A percentile compares a stretch with the other conserved stretches of the same genome.
These are phyloP conservation scores for Caenorhabditis sulstoni DNA, from an alignment of 2,888 invertebrate genomes.

Conservation along the genomic window DNA sequence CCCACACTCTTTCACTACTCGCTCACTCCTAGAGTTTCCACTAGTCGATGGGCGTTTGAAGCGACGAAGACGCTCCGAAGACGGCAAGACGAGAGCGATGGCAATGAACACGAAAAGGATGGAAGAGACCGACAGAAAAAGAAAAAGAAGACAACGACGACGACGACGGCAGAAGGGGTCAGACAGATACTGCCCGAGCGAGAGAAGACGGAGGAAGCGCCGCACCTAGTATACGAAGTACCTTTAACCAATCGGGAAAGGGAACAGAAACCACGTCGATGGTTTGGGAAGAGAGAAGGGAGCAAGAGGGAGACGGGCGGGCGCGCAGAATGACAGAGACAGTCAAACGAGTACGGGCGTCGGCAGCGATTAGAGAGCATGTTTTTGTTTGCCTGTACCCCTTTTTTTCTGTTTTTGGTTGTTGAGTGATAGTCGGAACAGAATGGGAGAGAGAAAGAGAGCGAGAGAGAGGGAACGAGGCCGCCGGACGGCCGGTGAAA, in stretches of 20 bases:
- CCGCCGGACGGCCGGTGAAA: neutral
- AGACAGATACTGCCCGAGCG: conserved; percentile 43
- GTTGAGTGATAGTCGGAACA: conserved; percentile 19
- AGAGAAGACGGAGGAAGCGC: conserved; percentile 25
- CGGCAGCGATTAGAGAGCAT: neutral
- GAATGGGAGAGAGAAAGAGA: too few species aligned
- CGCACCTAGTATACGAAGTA: conserved; percentile 34
- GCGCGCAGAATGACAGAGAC: conserved; percentile 19
- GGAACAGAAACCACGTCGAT: conserved; percentile 27
- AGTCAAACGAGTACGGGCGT: conserved; percentile 1
- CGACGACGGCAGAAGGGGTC: conserved; percentile 37
- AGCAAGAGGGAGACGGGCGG: neutral
- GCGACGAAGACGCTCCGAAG: neutral
- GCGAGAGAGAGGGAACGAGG: neutral
- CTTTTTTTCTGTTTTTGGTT: neutral
- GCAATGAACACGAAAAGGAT: conserved; percentile 29
- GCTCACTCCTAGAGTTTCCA: conserved; percentile 17
- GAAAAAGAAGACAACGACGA: too few species aligned
- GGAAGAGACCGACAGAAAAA: conserved; percentile 10
- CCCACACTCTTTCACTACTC: neutral
- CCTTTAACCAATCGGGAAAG: conserved; percentile 13
- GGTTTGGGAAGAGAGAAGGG: neutral
- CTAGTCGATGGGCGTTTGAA: conserved; percentile 9
- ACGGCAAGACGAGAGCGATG: conserved; percentile 8
- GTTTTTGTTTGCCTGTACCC: conserved; percentile 33